These are phyloP conservation scores for Latrodectus hesperus DNA, from an alignment of 2,888 invertebrate genomes.

Conservation along the genomic window DNA sequence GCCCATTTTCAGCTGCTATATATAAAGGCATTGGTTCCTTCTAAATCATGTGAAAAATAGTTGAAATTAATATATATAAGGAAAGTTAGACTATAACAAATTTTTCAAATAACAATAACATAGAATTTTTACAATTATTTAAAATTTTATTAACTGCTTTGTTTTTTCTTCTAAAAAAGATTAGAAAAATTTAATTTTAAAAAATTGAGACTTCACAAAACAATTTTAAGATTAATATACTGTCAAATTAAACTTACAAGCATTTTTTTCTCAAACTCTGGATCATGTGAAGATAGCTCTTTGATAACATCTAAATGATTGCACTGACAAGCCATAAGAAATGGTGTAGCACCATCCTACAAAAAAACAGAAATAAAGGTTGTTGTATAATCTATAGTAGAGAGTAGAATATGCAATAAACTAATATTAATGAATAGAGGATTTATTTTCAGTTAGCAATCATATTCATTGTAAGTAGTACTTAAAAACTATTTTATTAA, in stretches of 20 bases:
- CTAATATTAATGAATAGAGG: no score
- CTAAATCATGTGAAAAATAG: slow-evolving; percentile 77
- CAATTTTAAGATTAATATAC: not conserved
- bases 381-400: no score
- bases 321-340: slow-evolving; percentile 95
- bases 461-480: no score
- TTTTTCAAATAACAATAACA: no score
- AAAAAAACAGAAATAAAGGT: not conserved
- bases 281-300: slow-evolving; percentile 83
- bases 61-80: no score
- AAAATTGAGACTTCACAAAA: slow-evolving; percentile 15
- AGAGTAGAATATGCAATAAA: no score
- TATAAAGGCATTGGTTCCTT: slow-evolving; percentile 93
- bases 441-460: no score
- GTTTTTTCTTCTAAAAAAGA: not conserved
- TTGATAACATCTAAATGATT: slow-evolving; percentile 88
- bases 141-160: not conserved
- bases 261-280: slow-evolving; percentile 87
- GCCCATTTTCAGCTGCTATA: slow-evolving; percentile 95
- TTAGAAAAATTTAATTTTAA: not conserved
- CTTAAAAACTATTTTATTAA: no score
- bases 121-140: not conserved
- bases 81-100: not conserved
- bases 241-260: slow-evolving; percentile 80
- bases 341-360: slow-evolving; percentile 91